A percentile compares a stretch with the other conserved stretches of the same genome.
Conservation (phyloP, 2,113 vertebrate genomes). For the Panurus biarmicus region DNA sequence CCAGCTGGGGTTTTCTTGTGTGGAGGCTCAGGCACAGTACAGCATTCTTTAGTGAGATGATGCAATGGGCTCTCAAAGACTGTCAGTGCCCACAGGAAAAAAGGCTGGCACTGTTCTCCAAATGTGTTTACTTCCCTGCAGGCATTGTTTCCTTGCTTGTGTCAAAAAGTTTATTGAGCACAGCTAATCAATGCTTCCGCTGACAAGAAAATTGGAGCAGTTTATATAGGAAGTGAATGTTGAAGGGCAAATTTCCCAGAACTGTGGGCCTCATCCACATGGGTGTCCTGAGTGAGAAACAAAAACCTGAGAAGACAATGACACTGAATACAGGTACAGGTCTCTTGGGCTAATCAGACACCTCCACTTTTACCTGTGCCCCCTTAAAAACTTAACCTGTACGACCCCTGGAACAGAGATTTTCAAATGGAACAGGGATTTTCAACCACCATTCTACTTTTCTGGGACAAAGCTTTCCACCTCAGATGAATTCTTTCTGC, state of each 20-base stretch:
- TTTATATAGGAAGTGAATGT: slow-evolving; percentile 25
- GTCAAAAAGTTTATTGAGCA: slow-evolving; percentile 61
- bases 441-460: background rate
- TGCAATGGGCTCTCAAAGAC: slow-evolving; percentile 34
- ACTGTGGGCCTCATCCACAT: background rate
- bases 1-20: background rate
- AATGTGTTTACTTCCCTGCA: slow-evolving; percentile 51
- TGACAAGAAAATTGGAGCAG: slow-evolving; percentile 43
- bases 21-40: slow-evolving; percentile 13
- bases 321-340: background rate
- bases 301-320: background rate
- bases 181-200: slow-evolving; percentile 59
- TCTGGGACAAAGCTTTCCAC: background rate
- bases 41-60: slow-evolving; percentile 43
- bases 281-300: background rate
- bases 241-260: slow-evolving; percentile 44
- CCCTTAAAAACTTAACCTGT: background rate
- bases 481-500: background rate
- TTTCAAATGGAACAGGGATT: background rate
- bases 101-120: slow-evolving; percentile 56
- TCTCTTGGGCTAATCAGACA: background rate
- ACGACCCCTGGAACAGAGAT: background rate
- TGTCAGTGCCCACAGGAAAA: slow-evolving; percentile 23
- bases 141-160: slow-evolving; percentile 57
- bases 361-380: background rate